A percentile compares a stretch with the other conserved stretches of the same genome.
Evolutionary conservation across 2,888 invertebrate genomes (phyloP).

Genomic region (Conops quadrifasciatus): DNA sequence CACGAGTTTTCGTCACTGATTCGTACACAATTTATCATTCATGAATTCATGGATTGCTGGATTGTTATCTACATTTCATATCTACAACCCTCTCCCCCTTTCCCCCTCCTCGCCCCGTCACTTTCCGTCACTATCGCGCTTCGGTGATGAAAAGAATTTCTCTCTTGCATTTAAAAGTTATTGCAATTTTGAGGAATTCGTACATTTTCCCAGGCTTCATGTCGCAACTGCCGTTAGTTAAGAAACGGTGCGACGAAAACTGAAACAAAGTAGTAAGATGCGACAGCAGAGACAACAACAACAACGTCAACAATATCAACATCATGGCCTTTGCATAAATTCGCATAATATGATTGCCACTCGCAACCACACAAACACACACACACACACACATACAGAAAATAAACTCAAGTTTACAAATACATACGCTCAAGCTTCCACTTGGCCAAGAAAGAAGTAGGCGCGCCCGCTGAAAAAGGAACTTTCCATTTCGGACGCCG

Average conservation of each 20-base stretch:
- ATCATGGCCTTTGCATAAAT: slow-evolving; percentile 16
- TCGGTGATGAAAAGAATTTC: neutral
- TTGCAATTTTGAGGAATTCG: slow-evolving; percentile 1
- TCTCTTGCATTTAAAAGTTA: neutral
- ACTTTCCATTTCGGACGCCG: slow-evolving; percentile 13
- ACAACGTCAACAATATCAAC: neutral
- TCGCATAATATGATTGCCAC: slow-evolving; percentile 12
- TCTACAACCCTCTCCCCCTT: too few species aligned
- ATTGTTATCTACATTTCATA: too few species aligned
- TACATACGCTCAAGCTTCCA: too few species aligned
- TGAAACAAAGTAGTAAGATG: neutral
- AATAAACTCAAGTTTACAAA: neutral
- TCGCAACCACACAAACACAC: neutral
- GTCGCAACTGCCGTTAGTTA: slow-evolving; percentile 8
- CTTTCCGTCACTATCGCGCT: too few species aligned
- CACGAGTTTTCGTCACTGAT: too few species aligned
- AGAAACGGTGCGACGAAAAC: neutral
- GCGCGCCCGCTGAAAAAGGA: neutral
- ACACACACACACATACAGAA: neutral
- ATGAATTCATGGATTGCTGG: too few species aligned
- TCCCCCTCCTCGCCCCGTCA: too few species aligned
- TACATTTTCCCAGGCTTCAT: slow-evolving; percentile 16
- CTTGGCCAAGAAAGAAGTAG: neutral
- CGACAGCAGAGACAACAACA: neutral
- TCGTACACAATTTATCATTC: too few species aligned